These are phyloP conservation scores for Halcyon malimbica DNA, from an alignment of 2,113 vertebrate genomes.

Conservation along the genomic window DNA sequence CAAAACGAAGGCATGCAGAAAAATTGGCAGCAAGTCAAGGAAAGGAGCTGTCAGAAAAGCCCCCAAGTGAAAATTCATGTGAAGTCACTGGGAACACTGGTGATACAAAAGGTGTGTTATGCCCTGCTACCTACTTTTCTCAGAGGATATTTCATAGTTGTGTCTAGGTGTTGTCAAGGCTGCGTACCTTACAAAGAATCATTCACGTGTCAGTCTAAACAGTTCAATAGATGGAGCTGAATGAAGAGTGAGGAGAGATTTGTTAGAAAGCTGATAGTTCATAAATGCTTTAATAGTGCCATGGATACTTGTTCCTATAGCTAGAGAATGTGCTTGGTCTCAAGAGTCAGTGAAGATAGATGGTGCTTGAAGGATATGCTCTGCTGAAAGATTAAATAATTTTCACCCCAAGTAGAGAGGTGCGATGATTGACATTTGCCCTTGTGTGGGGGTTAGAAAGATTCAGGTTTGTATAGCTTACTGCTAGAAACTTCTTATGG, in stretches of 20 bases:
- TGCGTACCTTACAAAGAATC: not conserved
- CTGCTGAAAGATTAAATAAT: not conserved
- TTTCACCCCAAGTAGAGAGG: not conserved
- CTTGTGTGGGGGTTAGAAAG: not conserved
- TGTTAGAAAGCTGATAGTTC: not conserved
- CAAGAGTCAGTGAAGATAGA: not conserved
- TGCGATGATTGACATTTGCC: not conserved
- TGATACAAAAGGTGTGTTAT: conserved; percentile 62
- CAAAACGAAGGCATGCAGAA: conserved; percentile 84
- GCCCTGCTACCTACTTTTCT: not conserved
- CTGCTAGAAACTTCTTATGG: not conserved
- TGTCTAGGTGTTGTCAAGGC: not conserved
- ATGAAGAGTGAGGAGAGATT: not conserved
- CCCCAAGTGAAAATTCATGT: not conserved
- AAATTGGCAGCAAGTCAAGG: conserved; percentile 76
- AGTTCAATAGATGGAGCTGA: not conserved
- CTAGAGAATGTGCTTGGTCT: not conserved
- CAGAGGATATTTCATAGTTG: not conserved
- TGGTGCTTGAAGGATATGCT: not conserved
- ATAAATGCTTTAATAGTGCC: not conserved
- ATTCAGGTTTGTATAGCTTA: not conserved
- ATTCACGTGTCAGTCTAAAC: rapidly evolving
- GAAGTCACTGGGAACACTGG: conserved; percentile 10
- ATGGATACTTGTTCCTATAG: not conserved
- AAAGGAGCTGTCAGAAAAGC: conserved; percentile 36